These are phyloP conservation scores for Tachypleus tridentatus DNA, from an alignment of 1,140 invertebrate species.

Conservation along the genomic window DNA sequence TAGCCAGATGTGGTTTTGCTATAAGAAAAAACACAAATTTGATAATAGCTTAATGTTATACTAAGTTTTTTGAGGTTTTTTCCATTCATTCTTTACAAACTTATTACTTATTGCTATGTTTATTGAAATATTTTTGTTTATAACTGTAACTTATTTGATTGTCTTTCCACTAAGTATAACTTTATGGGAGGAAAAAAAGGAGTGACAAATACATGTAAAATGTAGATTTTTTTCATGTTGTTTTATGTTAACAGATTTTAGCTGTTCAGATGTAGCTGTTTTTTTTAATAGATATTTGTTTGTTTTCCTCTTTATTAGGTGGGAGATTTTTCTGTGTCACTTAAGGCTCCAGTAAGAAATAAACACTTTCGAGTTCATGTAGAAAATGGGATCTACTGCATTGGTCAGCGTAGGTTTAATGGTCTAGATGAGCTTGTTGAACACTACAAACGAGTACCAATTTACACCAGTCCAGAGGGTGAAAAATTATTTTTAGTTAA, in stretches of 20 bases:
- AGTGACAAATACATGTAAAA: no score
- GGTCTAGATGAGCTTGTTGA: constrained; percentile 92
- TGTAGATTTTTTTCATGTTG: no score
- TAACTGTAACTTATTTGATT: constrained; percentile 4
- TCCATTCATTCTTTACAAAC: no score
- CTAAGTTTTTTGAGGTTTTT: no score
- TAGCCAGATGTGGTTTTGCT: no score
- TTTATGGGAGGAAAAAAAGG: not conserved
- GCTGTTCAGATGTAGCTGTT: not conserved
- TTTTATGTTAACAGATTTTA: no score
- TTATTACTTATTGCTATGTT: no score
- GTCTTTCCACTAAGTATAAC: constrained; percentile 3
- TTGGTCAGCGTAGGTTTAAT: constrained; percentile 94
- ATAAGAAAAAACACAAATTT: no score
- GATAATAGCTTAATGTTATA: no score
- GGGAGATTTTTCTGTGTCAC: constrained; percentile 95
- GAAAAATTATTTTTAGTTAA: constrained; percentile 85
- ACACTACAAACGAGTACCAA: constrained; percentile 96
- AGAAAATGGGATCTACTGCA: constrained; percentile 84
- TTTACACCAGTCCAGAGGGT: constrained; percentile 92
- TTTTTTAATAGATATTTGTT: constrained; percentile 4
- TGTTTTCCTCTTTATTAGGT: constrained; percentile 49
- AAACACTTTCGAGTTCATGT: constrained; percentile 99
- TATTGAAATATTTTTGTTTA: not conserved
- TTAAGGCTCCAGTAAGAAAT: constrained; percentile 94